Percentiles rank a stretch among this genome's conserved stretches.
These are phyloP conservation scores for Procambarus clarkii DNA, from an alignment of 1,140 invertebrate genomes.

Conservation along the genomic window DNA sequence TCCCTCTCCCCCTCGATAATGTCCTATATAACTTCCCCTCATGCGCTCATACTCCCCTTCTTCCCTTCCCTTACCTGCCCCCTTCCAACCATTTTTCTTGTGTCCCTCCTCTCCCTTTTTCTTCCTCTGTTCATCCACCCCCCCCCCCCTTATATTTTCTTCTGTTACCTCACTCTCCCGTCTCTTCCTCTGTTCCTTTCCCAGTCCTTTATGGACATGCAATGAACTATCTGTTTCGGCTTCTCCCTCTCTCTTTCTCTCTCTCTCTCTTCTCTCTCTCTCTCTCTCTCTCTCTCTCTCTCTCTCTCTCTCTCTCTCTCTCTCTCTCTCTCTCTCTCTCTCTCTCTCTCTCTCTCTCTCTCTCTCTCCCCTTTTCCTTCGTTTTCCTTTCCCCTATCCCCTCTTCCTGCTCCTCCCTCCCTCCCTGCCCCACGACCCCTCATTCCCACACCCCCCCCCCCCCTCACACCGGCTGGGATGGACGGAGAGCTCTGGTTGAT, in stretches of 20 bases:
- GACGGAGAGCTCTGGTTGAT: conserved; percentile 34
- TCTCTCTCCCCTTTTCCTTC: neutral
- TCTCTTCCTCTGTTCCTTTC: neutral
- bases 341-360: neutral
- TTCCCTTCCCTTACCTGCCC: neutral
- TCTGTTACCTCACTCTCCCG: neutral
- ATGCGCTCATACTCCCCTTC: neutral
- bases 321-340: conserved; percentile 4
- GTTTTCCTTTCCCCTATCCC: neutral
- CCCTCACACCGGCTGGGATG: conserved; percentile 17
- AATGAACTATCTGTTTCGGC: neutral
- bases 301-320: conserved; percentile 4
- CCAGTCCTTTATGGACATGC: too few species aligned
- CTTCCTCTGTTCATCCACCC: neutral
- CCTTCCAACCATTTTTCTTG: neutral
- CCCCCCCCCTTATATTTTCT: neutral
- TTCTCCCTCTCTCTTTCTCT: conserved; percentile 5
- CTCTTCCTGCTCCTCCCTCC: neutral
- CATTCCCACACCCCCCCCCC: neutral
- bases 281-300: conserved; percentile 13
- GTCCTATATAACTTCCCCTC: neutral
- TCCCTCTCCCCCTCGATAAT: neutral
- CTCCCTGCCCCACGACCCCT: neutral
- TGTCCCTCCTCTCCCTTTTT: neutral
- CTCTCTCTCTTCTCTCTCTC: neutral